Evolutionary conservation across 53 echinoderm and acorn worm genomes (phyloP), one percentile per base, ranked within the genome.

Genomic region (Patiria pectinifera): DNA sequence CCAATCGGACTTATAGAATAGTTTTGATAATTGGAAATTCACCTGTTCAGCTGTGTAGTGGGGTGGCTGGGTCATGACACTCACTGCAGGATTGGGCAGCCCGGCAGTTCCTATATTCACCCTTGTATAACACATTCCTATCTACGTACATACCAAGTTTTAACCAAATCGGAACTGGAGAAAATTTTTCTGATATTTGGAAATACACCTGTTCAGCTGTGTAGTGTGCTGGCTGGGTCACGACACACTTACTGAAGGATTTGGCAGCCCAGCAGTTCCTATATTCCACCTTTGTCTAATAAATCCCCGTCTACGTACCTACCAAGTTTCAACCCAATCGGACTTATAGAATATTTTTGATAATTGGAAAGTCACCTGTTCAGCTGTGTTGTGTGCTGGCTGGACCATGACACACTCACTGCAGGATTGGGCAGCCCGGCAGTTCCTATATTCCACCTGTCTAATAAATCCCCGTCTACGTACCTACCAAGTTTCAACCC

Each of bases 331-430:
- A 35, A 35, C 35, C 35, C 35, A 35, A 35, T 35, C 35, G 35
- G 35, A 35, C 35, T 35, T 35, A 35, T 35, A 35, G 35, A 35
- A 69, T 69, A 11, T 0, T 15, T 69, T n/a, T 23, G 35, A 35
- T 35, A 0, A 35, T 35, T 35, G 35, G 35, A 35, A 35, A 35
- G 0, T n/a, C 69, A 97, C 97, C 94, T 91, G 93, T 53, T 69
- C 6, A 14, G 91, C 96, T 11, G 35, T 69, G 5, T 46, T 44
- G 70, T 94, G 94, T 25, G 98, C 91, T 8, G 98, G 98, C 48
- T 92, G 94, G 48, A 90, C 90, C n/a, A 94, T 92, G 2, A 97
- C 82, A 76, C 98, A 97, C 58, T 96, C 96, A 49, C 96, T 94
- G 85, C 96, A 96, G 59, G 94, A 92, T 22, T 78, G 19, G 0